phyloP scores from a whole-genome alignment of 1,140 invertebrate species.

The Lucilia cuprina region DNA sequence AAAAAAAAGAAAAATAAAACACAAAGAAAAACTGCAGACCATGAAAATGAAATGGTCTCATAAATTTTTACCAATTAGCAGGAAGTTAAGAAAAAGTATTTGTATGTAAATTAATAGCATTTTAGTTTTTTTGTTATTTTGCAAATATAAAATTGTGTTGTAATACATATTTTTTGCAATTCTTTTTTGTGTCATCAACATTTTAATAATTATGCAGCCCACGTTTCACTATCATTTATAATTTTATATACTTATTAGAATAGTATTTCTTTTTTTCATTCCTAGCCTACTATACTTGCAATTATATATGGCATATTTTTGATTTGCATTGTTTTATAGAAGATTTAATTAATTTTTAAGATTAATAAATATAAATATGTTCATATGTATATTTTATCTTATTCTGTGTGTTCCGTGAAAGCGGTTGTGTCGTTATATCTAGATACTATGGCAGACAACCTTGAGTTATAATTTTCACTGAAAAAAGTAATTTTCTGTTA shows the following conservation, averaged over 20 bases:
- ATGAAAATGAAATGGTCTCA: conserved; percentile 17
- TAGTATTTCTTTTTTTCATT: not conserved
- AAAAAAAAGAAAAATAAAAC: not conserved
- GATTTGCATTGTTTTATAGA: conserved; percentile 29
- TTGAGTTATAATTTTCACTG: not conserved
- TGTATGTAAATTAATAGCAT: conserved; percentile 4
- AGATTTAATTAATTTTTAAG: conserved; percentile 10
- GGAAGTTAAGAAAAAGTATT: conserved; percentile 18
- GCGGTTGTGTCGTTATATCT: not conserved
- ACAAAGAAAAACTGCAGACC: not conserved
- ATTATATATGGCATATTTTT: not conserved
- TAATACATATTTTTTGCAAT: not conserved
- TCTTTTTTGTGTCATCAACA: not conserved
- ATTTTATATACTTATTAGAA: not conserved
- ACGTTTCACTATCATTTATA: not conserved
- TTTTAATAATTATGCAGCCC: conserved; percentile 16
- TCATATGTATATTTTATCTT: not conserved
- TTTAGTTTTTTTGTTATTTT: not conserved
- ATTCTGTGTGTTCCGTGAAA: not conserved
- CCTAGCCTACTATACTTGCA: not conserved
- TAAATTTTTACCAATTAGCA: conserved; percentile 24
- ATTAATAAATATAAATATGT: no score
- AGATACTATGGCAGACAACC: conserved; percentile 7
- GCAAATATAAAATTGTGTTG: not conserved
- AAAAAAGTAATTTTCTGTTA: not conserved